Percentiles rank a stretch among this genome's conserved stretches.
Evolutionary conservation across 2,113 vertebrate species (phyloP).

Genomic region (Galeopterus variegatus): DNA sequence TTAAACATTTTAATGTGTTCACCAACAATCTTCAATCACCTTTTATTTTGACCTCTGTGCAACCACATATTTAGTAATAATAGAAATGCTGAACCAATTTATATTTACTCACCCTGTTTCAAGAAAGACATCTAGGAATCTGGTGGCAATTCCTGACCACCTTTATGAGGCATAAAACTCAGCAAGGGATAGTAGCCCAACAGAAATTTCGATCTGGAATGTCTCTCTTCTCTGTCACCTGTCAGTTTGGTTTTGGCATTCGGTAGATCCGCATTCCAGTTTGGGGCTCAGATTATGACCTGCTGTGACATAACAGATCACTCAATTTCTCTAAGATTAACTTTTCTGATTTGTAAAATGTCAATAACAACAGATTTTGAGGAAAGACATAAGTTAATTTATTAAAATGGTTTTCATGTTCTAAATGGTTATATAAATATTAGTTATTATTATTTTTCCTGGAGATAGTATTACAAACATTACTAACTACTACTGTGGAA

Average conservation of each 20-base stretch:
- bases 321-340: neutral
- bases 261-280: neutral
- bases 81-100: neutral
- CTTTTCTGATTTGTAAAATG: neutral
- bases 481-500: neutral
- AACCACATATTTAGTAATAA: neutral
- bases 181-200: too few relatives aligned
- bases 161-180: neutral
- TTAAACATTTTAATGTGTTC: neutral
- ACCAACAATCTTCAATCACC: neutral
- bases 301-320: neutral
- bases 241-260: neutral
- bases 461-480: neutral
- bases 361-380: neutral
- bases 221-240: neutral
- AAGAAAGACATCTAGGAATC: neutral
- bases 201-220: neutral
- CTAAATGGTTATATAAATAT: conserved; percentile 5
- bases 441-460: neutral
- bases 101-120: neutral
- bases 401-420: neutral
- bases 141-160: neutral
- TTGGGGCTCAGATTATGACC: neutral
- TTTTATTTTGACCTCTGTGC: neutral
- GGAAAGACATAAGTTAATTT: neutral